Conservation (phyloP, 2,888 invertebrate genomes). For the Tiphia femorata region DNA sequence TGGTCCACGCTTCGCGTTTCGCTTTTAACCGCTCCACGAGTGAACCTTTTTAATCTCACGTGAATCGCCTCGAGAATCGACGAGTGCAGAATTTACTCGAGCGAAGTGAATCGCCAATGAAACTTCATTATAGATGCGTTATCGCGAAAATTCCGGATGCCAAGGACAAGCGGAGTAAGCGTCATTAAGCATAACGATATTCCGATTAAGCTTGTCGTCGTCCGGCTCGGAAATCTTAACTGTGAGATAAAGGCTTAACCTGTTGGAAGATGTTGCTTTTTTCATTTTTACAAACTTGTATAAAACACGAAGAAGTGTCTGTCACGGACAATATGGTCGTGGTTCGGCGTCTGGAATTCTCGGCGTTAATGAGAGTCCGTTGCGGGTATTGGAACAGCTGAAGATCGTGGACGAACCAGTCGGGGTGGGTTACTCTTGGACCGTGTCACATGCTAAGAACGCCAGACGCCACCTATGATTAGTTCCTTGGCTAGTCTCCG, state of each 20-base stretch:
- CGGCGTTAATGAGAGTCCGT: conserved; percentile 37
- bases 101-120: too few relatives aligned
- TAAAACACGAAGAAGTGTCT: background rate
- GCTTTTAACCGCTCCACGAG: background rate
- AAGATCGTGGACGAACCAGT: conserved; percentile 20
- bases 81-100: too few relatives aligned
- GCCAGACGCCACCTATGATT: conserved; percentile 45
- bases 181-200: too few relatives aligned
- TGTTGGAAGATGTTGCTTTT: background rate
- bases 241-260: too few relatives aligned
- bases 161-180: too few relatives aligned
- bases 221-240: too few relatives aligned
- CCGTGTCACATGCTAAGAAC: conserved; percentile 43
- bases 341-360: conserved; percentile 53
- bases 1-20: background rate
- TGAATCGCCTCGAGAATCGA: too few relatives aligned
- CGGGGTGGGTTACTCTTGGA: conserved; percentile 26
- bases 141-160: too few relatives aligned
- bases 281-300: too few relatives aligned
- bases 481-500: conserved; percentile 52
- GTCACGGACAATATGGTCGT: conserved; percentile 33
- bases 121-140: too few relatives aligned
- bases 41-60: too few relatives aligned
- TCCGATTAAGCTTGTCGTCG: too few relatives aligned
- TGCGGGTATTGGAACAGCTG: conserved; percentile 29